Evolutionary conservation across 2,888 invertebrate genomes (phyloP).

Genomic region (Anaspis maculata): DNA sequence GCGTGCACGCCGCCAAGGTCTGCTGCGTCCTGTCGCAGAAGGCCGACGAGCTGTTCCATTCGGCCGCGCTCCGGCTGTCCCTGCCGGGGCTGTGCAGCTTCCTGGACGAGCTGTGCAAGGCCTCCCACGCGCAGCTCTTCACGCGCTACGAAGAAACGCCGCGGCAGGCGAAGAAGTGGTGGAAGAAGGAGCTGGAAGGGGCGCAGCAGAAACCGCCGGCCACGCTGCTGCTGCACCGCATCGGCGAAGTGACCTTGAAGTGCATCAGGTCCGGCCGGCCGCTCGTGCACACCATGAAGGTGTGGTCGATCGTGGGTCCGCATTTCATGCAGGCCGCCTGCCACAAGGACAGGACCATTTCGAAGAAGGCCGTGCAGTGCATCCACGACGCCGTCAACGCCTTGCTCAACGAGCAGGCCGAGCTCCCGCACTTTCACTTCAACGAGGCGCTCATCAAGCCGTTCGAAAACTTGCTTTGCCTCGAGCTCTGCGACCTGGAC

Average conservation of each 20-base stretch:
- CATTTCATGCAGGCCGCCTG: conserved; percentile 95
- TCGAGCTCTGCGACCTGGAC: conserved; percentile 88
- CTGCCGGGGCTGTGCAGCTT: conserved; percentile 78
- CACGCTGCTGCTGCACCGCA: conserved; percentile 64
- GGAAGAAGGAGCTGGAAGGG: conserved; percentile 40
- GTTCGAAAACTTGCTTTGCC: conserved; percentile 87
- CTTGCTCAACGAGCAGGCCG: conserved; percentile 76
- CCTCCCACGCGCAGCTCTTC: conserved; percentile 64
- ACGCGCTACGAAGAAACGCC: conserved; percentile 39
- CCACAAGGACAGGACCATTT: conserved; percentile 79
- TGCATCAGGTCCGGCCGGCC: conserved; percentile 82
- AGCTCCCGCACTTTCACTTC: conserved; percentile 89
- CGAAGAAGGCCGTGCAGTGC: conserved; percentile 84
- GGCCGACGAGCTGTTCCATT: conserved; percentile 84
- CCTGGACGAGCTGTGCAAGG: conserved; percentile 69
- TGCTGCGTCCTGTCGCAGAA: conserved; percentile 84
- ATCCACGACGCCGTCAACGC: conserved; percentile 89
- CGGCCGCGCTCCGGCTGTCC: conserved; percentile 80
- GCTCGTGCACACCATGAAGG: conserved; percentile 81
- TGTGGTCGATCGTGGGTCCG: conserved; percentile 87
- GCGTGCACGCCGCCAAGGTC: conserved; percentile 78
- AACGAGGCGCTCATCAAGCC: conserved; percentile 92
- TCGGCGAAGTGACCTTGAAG: conserved; percentile 81
- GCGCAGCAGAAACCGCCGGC: conserved; percentile 43
- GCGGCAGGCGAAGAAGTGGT: conserved; percentile 43